A percentile compares a stretch with the other conserved stretches of the same genome.
phyloP scores from a whole-genome alignment of 2,797 vertebrate genomes.

The Chloroceryle inda region DNA sequence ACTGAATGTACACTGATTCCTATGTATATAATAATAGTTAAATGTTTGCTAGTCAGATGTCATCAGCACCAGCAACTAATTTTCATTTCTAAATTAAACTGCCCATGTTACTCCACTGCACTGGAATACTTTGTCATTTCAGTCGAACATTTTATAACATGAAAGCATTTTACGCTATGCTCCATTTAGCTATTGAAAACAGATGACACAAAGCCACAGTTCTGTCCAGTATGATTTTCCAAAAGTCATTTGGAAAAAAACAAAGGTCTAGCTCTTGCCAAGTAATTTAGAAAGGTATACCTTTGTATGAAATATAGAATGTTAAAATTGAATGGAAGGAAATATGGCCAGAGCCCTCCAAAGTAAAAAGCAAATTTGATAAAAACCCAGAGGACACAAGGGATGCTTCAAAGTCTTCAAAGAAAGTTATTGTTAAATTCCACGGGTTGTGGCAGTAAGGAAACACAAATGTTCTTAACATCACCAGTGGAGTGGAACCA shows the following conservation, averaged over 20 bases:
- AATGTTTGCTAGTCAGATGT: background rate
- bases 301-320: background rate
- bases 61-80: background rate
- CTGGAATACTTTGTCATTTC: background rate
- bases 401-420: background rate
- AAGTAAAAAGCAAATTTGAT: background rate
- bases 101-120: background rate
- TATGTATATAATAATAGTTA: background rate
- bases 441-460: background rate
- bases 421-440: background rate
- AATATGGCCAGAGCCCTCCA: background rate
- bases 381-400: background rate
- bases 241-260: background rate
- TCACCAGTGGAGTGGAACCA: background rate
- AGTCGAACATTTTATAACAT: background rate
- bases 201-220: background rate
- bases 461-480: background rate
- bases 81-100: background rate
- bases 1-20: background rate
- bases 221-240: background rate
- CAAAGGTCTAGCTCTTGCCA: background rate
- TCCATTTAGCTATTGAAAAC: background rate
- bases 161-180: background rate
- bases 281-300: background rate
- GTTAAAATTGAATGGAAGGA: background rate